Evolutionary conservation across 2,888 invertebrate species (phyloP).

Genomic region (Cyclophora albipunctata): DNA sequence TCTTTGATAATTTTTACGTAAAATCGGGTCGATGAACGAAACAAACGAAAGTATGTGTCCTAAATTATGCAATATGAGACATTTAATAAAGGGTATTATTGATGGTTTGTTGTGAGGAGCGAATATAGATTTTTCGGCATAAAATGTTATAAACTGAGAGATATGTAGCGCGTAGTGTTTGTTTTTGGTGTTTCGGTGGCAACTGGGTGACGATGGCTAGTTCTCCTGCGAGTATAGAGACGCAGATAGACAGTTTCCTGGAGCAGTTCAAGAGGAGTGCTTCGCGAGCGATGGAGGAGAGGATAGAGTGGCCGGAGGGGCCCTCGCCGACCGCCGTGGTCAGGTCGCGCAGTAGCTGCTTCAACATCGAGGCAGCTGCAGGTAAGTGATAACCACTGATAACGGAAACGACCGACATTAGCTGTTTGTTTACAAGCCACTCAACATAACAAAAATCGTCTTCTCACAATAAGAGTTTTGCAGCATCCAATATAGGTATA

Average conservation of each 20-base stretch:
- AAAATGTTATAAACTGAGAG: constrained; percentile 46
- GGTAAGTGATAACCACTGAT: constrained; percentile 37
- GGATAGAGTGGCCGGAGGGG: constrained; percentile 71
- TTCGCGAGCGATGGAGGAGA: constrained; percentile 83
- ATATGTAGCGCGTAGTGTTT: constrained; percentile 52
- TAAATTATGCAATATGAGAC: constrained; percentile 34
- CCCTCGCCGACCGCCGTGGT: constrained; percentile 61
- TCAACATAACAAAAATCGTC: not conserved
- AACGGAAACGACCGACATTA: too few species aligned
- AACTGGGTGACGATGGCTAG: constrained; percentile 75
- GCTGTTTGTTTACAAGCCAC: not conserved
- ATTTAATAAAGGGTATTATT: constrained; percentile 21
- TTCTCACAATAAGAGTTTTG: not conserved
- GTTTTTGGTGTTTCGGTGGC: constrained; percentile 70
- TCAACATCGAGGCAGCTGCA: constrained; percentile 57
- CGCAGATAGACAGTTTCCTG: constrained; percentile 88
- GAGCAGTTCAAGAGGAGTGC: constrained; percentile 88
- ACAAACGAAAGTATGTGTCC: constrained; percentile 37
- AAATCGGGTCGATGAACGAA: constrained; percentile 52
- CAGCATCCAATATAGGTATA: not conserved
- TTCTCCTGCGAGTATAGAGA: constrained; percentile 84
- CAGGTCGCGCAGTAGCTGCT: constrained; percentile 70
- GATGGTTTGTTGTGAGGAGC: constrained; percentile 13
- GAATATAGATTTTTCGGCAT: constrained; percentile 25
- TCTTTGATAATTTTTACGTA: constrained; percentile 42